A percentile compares a stretch with the other conserved stretches of the same genome.
Evolutionary conservation across 2,797 vertebrate species (phyloP).

Genomic region (Semaprochilodus insignis): DNA sequence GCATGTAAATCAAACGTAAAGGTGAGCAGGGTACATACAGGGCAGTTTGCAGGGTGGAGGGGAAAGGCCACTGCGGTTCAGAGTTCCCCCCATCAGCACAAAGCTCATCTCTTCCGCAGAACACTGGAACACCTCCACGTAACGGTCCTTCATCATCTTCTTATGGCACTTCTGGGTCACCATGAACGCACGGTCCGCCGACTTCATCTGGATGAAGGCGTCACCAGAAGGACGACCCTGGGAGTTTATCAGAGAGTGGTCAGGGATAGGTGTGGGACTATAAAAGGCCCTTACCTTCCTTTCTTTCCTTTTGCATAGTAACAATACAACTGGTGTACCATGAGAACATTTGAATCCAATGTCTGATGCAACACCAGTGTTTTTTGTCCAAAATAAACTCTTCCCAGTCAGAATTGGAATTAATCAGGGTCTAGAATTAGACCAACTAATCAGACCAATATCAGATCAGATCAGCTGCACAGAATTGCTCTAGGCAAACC

Average conservation of each 20-base stretch:
- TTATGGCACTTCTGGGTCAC: conserved; percentile 96
- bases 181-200: conserved; percentile 89
- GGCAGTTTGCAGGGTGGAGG: conserved; percentile 97
- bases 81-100: conserved; percentile 95
- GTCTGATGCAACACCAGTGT: neutral
- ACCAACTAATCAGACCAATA: no score
- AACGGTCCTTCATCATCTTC: conserved; percentile 97
- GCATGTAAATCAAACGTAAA: neutral
- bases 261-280: neutral
- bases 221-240: conserved; percentile 95
- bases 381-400: no score
- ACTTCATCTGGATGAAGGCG: conserved; percentile 97
- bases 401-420: neutral
- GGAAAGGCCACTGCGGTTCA: conserved; percentile 96
- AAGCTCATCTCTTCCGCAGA: conserved; percentile 98
- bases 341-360: neutral
- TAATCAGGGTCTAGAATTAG: neutral
- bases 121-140: conserved; percentile 97
- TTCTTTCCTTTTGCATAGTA: neutral
- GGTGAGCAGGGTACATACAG: conserved; percentile 79
- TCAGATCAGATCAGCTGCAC: no score
- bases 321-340: neutral
- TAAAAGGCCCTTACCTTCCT: neutral
- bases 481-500: no score
- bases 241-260: neutral